These are phyloP conservation scores for Acrossocheilus wenchowensis DNA, from an alignment of 2,797 vertebrate genomes.

Conservation along the genomic window DNA sequence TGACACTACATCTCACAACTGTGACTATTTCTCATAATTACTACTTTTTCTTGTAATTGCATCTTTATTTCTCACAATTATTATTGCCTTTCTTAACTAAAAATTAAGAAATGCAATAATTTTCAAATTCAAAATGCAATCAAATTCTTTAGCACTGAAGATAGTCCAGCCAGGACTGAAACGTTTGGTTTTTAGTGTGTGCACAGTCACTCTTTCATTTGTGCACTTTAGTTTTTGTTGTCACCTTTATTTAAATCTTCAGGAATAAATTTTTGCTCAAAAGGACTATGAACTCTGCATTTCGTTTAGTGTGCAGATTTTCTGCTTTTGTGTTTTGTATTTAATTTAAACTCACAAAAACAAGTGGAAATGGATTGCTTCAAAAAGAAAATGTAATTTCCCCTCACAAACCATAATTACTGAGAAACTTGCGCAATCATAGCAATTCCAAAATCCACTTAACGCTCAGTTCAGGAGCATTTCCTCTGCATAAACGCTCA, in stretches of 20 bases:
- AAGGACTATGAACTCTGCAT: background rate
- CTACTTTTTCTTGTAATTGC: background rate
- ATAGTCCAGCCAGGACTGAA: background rate
- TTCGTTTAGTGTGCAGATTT: background rate
- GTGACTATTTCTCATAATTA: background rate
- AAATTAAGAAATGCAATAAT: too few species aligned
- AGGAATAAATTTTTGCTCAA: background rate
- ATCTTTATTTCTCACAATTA: background rate
- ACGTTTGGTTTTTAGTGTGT: background rate
- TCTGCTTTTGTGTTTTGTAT: background rate
- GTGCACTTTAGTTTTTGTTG: background rate
- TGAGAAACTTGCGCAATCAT: slow-evolving; percentile 34
- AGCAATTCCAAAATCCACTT: slow-evolving; percentile 19
- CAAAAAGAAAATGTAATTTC: slow-evolving; percentile 65
- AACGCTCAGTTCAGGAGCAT: slow-evolving; percentile 31
- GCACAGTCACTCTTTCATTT: too few species aligned
- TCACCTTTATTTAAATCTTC: background rate
- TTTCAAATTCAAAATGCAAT: too few species aligned
- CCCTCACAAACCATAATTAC: slow-evolving; percentile 70
- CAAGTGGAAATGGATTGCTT: background rate
- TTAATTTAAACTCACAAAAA: background rate
- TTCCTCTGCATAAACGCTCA: slow-evolving; percentile 54
- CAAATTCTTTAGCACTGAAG: too few species aligned
- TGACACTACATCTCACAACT: background rate
- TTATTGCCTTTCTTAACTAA: background rate